phyloP scores from a whole-genome alignment of 1,140 invertebrate genomes.

The Agrilus planipennis region DNA sequence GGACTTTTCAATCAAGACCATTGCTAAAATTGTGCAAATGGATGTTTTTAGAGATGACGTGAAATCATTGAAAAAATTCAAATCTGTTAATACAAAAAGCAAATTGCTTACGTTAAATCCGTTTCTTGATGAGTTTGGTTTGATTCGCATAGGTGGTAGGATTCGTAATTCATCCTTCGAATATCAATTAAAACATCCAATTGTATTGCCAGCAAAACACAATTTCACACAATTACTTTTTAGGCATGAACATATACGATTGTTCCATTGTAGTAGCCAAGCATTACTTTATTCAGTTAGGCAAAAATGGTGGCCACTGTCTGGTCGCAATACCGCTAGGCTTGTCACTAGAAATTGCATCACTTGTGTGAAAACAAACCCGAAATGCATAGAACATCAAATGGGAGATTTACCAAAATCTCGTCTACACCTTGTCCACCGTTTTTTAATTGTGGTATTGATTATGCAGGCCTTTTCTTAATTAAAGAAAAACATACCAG shows the following conservation, averaged over 20 bases:
- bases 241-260: background rate
- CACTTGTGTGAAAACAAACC: constrained; percentile 12
- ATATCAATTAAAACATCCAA: constrained; percentile 1
- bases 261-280: constrained; percentile 19
- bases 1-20: background rate
- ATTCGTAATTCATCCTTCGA: background rate
- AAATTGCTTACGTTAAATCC: constrained; percentile 3
- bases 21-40: background rate
- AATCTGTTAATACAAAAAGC: background rate
- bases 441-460: constrained; percentile 13
- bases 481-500: constrained; percentile 15
- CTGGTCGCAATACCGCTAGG: constrained; percentile 12
- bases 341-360: constrained; percentile 12
- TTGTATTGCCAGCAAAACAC: constrained; percentile 3
- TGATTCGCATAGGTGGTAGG: background rate
- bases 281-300: constrained; percentile 13
- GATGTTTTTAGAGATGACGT: background rate
- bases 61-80: background rate
- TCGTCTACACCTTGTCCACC: constrained; percentile 10
- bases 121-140: background rate
- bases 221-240: constrained; percentile 6
- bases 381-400: constrained; percentile 7
- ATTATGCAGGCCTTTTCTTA: constrained; percentile 20
- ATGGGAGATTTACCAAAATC: constrained; percentile 19
- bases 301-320: constrained; percentile 17